These are phyloP conservation scores for Hedychridium roseum DNA, from an alignment of 2,888 invertebrate genomes.

Conservation along the genomic window DNA sequence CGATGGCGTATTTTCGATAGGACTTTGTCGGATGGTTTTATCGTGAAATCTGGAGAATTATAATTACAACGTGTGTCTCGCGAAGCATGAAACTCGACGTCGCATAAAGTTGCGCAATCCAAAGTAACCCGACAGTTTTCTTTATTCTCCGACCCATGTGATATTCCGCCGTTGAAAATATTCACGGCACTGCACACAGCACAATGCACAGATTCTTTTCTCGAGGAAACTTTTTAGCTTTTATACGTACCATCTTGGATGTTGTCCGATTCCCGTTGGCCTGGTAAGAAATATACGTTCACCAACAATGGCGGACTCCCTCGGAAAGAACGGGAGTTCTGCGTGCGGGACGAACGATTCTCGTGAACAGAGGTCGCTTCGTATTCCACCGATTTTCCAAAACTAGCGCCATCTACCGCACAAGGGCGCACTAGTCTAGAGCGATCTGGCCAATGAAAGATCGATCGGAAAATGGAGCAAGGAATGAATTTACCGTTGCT, in stretches of 20 bases:
- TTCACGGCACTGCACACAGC: slow-evolving; percentile 21
- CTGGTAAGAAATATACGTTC: slow-evolving; percentile 78
- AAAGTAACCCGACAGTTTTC: slow-evolving; percentile 47
- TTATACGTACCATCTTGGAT: slow-evolving; percentile 81
- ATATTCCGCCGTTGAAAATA: slow-evolving; percentile 45
- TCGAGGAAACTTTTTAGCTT: slow-evolving; percentile 15
- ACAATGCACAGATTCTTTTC: slow-evolving; percentile 19
- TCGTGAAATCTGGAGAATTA: too few species aligned
- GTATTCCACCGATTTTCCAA: too few species aligned
- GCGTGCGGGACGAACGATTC: slow-evolving; percentile 27
- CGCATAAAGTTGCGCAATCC: slow-evolving; percentile 58
- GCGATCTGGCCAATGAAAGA: too few species aligned
- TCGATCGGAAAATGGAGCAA: too few species aligned
- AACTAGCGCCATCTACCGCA: too few species aligned
- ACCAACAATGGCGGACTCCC: slow-evolving; percentile 89
- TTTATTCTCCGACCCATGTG: slow-evolving; percentile 29
- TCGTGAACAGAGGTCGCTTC: too few species aligned
- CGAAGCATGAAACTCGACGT: slow-evolving; percentile 20
- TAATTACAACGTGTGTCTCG: neutral
- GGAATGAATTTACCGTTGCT: too few species aligned
- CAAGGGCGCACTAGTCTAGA: too few species aligned
- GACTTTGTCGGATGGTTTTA: too few species aligned
- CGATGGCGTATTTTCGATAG: neutral
- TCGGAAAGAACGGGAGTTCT: slow-evolving; percentile 71
- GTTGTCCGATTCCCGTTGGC: slow-evolving; percentile 80